A percentile compares a stretch with the other conserved stretches of the same genome.
Evolutionary conservation across 2,888 invertebrate species (phyloP).

Genomic region (Drosophila infuscata): DNA sequence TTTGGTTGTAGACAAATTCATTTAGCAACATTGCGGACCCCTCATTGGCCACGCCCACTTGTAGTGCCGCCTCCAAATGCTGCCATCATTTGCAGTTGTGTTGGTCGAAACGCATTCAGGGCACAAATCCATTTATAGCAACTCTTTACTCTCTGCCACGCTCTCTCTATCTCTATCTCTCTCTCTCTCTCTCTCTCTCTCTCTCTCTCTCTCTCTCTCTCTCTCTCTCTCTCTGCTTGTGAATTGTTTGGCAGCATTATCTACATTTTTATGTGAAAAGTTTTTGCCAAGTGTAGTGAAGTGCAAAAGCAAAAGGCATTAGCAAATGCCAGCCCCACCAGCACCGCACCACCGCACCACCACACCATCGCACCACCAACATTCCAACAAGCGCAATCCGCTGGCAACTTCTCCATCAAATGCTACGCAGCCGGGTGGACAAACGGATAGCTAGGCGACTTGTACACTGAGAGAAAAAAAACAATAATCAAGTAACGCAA

Average conservation of each 20-base stretch:
- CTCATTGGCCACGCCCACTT: conserved; percentile 61
- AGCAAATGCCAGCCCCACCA: conserved; percentile 31
- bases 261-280: conserved; percentile 77
- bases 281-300: conserved; percentile 71
- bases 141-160: neutral
- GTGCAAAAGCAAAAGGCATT: conserved; percentile 73
- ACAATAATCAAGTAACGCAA: neutral
- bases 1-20: conserved; percentile 39
- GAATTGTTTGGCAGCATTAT: conserved; percentile 55
- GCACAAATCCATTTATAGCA: conserved; percentile 40
- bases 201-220: neutral
- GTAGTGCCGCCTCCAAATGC: conserved; percentile 1
- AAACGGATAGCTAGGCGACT: neutral
- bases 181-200: neutral
- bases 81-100: conserved; percentile 30
- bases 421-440: conserved; percentile 1
- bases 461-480: conserved; percentile 5
- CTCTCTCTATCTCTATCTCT: neutral
- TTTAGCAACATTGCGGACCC: conserved; percentile 30
- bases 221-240: neutral
- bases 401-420: conserved; percentile 57
- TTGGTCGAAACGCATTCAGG: conserved; percentile 31
- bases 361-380: conserved; percentile 9
- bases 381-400: conserved; percentile 10
- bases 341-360: neutral